phyloP scores from a whole-genome alignment of 2,797 vertebrate genomes.

The Dermochelys coriacea region DNA sequence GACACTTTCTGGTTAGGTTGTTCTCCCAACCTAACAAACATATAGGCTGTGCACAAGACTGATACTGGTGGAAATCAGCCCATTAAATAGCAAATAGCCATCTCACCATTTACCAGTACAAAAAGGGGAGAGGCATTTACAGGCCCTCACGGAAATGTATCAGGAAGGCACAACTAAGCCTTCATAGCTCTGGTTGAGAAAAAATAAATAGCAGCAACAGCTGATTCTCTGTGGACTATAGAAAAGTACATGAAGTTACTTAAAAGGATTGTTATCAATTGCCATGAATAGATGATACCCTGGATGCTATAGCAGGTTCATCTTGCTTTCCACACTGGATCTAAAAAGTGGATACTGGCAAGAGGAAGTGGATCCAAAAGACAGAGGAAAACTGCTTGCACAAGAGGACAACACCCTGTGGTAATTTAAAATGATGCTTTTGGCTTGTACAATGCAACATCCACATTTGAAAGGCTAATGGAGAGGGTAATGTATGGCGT shows the following conservation, averaged over 20 bases:
- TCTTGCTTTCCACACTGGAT: slow-evolving; percentile 30
- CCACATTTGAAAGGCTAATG: slow-evolving; percentile 67
- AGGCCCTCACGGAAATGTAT: too few relatives aligned
- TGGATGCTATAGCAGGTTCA: too few relatives aligned
- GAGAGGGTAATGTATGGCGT: slow-evolving; percentile 63
- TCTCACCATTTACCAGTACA: too few relatives aligned
- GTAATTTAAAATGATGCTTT: too few relatives aligned
- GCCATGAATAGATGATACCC: too few relatives aligned
- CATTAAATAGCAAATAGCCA: too few relatives aligned
- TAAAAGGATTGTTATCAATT: too few relatives aligned
- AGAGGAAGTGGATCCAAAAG: not conserved
- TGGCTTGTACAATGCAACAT: not conserved
- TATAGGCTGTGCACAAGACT: not conserved
- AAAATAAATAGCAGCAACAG: not conserved
- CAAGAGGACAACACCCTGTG: too few relatives aligned
- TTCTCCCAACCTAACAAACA: not conserved
- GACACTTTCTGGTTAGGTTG: not conserved
- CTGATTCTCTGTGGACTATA: too few relatives aligned
- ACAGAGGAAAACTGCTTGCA: fast-evolving
- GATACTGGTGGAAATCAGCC: not conserved
- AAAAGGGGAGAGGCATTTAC: too few relatives aligned
- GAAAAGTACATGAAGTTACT: too few relatives aligned
- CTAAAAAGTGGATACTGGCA: slow-evolving; percentile 62
- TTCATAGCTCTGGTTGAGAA: not conserved
- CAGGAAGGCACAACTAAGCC: too few relatives aligned